A percentile compares a stretch with the other conserved stretches of the same genome.
Conservation (phyloP, 2,113 vertebrate genomes). For the Callionymus lyra region DNA sequence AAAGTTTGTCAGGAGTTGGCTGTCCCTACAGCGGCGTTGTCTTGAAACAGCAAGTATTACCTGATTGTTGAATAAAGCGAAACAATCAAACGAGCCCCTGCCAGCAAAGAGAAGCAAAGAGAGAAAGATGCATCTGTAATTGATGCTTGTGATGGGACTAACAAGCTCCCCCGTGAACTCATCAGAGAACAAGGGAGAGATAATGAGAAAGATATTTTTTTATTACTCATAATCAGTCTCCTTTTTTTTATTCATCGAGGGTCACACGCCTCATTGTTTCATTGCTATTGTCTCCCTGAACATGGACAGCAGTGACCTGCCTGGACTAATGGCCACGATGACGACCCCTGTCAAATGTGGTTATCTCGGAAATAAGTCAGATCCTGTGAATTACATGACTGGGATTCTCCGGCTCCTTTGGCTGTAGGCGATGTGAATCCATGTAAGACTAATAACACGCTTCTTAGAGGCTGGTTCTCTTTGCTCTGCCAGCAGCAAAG, state of each 20-base stretch:
- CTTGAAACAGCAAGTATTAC: slow-evolving; percentile 5
- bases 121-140: slow-evolving; percentile 40
- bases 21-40: too few relatives aligned
- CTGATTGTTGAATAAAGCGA: slow-evolving; percentile 15
- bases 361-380: too few relatives aligned
- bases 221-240: slow-evolving; percentile 45
- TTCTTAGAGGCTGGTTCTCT: slow-evolving; percentile 1
- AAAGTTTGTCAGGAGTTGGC: too few relatives aligned
- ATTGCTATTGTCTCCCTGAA: neutral
- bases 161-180: slow-evolving; percentile 64
- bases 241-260: slow-evolving; percentile 20
- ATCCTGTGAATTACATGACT: neutral
- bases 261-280: slow-evolving; percentile 7
- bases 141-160: slow-evolving; percentile 55
- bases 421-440: neutral
- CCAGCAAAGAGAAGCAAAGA: slow-evolving; percentile 12
- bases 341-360: too few relatives aligned
- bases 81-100: slow-evolving; percentile 14
- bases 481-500: slow-evolving; percentile 6
- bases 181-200: slow-evolving; percentile 56
- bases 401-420: neutral
- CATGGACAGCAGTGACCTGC: too few relatives aligned
- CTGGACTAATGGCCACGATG: too few relatives aligned
- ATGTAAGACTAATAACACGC: neutral
- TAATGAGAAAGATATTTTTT: slow-evolving; percentile 58